A percentile compares a stretch with the other conserved stretches of the same genome.
Conservation (phyloP, 2,113 vertebrate genomes). For the Oncorhynchus gorbuscha region DNA sequence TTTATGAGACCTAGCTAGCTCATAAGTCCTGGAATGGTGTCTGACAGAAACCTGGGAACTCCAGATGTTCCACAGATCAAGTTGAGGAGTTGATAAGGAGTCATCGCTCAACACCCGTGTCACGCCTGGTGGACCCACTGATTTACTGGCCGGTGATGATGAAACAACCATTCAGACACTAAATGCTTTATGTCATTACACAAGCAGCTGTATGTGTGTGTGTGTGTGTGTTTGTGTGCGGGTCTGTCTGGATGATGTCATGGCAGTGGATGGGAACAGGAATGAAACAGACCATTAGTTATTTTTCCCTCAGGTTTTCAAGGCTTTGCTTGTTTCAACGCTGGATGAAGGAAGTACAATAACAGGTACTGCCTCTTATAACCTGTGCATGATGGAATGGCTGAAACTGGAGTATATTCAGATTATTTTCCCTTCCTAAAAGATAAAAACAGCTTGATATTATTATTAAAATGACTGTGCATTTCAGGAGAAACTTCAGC, state of each 20-base stretch:
- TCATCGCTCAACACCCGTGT: slow-evolving; percentile 58
- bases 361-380: not conserved
- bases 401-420: slow-evolving; percentile 21
- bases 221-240: too few species aligned
- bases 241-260: slow-evolving; percentile 52
- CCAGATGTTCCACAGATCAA: slow-evolving; percentile 57
- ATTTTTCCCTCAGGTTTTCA: slow-evolving; percentile 27
- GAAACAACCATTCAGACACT: too few species aligned
- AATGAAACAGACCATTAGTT: slow-evolving; percentile 27
- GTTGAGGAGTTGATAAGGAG: slow-evolving; percentile 56
- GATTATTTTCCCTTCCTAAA: not conserved
- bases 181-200: slow-evolving; percentile 25
- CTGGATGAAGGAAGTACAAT: not conserved
- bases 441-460: not conserved
- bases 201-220: slow-evolving; percentile 49
- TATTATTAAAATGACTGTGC: not conserved
- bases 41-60: slow-evolving; percentile 38
- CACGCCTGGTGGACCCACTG: slow-evolving; percentile 39
- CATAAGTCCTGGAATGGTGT: not conserved
- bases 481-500: not conserved
- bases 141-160: slow-evolving; percentile 61
- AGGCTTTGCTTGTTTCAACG: slow-evolving; percentile 13
- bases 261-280: slow-evolving; percentile 37
- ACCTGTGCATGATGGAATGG: not conserved
- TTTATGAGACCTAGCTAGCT: not conserved